Conservation (phyloP, 2,113 vertebrate genomes). For the Myxocyprinus asiaticus region DNA sequence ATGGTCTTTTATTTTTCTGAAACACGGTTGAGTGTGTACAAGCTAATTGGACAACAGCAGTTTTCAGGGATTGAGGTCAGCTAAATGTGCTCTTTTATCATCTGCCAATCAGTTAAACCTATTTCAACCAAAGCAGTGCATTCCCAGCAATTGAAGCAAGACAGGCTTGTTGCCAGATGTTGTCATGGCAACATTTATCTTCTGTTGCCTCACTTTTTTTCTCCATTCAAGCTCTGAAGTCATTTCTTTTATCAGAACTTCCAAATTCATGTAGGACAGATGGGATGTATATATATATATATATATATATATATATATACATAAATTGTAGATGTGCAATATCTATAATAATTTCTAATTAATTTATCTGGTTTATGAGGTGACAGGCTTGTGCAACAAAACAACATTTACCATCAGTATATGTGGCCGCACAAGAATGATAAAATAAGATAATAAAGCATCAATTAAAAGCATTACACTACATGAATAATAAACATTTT, state of each 20-base stretch:
- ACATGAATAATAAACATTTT: too few relatives aligned
- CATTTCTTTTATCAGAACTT: neutral
- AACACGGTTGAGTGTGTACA: neutral
- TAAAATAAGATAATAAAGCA: too few relatives aligned
- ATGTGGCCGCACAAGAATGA: too few relatives aligned
- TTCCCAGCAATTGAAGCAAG: neutral
- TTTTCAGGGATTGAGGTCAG: neutral
- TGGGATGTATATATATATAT: too few relatives aligned
- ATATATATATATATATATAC: too few relatives aligned
- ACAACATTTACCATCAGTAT: too few relatives aligned
- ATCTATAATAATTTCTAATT: too few relatives aligned
- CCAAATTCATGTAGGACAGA: slow-evolving; percentile 3
- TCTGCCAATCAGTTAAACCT: neutral
- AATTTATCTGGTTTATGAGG: too few relatives aligned
- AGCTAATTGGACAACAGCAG: neutral
- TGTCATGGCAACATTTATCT: slow-evolving; percentile 36
- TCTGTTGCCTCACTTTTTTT: slow-evolving; percentile 23
- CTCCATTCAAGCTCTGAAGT: neutral
- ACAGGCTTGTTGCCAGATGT: slow-evolving; percentile 18
- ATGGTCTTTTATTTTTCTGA: neutral
- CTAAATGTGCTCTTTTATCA: neutral
- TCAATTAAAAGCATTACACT: too few relatives aligned
- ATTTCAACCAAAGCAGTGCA: neutral
- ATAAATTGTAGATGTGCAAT: too few relatives aligned
- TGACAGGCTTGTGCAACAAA: too few relatives aligned